Conservation (phyloP, 1,140 invertebrate species). For the Solenopsis invicta region DNA sequence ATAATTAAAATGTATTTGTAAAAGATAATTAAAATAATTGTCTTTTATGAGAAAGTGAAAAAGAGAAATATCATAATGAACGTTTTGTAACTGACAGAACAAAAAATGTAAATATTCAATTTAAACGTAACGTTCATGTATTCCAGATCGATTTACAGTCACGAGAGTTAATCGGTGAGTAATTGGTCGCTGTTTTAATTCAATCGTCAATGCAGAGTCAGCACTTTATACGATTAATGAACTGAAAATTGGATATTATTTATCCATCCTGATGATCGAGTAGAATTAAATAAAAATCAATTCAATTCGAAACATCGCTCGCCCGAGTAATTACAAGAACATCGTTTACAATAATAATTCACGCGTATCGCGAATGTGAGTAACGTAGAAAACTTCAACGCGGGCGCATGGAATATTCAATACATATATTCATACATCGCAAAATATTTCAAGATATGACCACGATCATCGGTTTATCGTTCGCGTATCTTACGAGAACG, state of each 20-base stretch:
- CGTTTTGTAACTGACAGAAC: slow-evolving; percentile 34
- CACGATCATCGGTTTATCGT: slow-evolving; percentile 22
- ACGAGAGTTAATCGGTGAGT: slow-evolving; percentile 54
- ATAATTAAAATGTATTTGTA: too few species aligned
- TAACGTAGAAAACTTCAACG: slow-evolving; percentile 2
- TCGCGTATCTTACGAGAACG: not conserved
- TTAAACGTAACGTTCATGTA: slow-evolving; percentile 32
- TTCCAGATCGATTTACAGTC: slow-evolving; percentile 50
- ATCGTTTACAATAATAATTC: slow-evolving; percentile 37
- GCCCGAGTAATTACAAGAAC: slow-evolving; percentile 48
- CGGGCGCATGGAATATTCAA: slow-evolving; percentile 10
- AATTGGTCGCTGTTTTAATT: slow-evolving; percentile 62
- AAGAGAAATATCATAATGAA: slow-evolving; percentile 10
- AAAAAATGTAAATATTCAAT: slow-evolving; percentile 46
- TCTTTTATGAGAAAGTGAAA: not conserved
- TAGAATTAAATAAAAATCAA: slow-evolving; percentile 62
- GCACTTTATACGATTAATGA: slow-evolving; percentile 59
- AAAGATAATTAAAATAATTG: not conserved
- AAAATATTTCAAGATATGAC: slow-evolving; percentile 28
- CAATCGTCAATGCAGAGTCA: slow-evolving; percentile 53
- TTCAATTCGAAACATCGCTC: slow-evolving; percentile 29
- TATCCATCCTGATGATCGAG: slow-evolving; percentile 38
- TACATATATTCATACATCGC: not conserved
- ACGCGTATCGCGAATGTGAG: slow-evolving; percentile 9
- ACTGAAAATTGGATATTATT: slow-evolving; percentile 64